phyloP scores from a whole-genome alignment of 2,888 invertebrate genomes.

The Caenorhabditis panamensis region DNA sequence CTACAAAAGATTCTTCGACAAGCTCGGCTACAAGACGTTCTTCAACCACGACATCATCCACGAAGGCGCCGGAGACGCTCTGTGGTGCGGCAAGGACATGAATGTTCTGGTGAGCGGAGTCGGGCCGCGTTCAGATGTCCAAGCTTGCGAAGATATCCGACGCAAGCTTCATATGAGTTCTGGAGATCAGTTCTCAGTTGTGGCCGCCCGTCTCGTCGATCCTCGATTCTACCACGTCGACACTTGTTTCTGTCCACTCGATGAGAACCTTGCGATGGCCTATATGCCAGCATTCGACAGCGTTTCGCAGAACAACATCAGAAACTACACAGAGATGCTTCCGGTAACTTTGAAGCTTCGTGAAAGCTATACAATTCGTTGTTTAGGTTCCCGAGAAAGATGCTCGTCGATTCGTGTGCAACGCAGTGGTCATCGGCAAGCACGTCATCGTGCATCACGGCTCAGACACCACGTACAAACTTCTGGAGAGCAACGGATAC shows the following conservation, averaged over 20 bases:
- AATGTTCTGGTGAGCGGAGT: conserved; percentile 75
- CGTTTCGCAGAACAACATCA: conserved; percentile 74
- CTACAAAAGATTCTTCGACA: conserved; percentile 75
- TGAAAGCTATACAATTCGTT: neutral
- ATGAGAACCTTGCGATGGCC: conserved; percentile 74
- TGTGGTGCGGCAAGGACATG: conserved; percentile 71
- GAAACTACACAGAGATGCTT: conserved; percentile 73
- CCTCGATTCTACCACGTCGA: conserved; percentile 80
- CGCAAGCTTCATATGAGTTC: conserved; percentile 55
- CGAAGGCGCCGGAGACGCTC: conserved; percentile 79
- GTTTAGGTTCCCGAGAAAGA: conserved; percentile 71
- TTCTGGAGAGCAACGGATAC: conserved; percentile 73
- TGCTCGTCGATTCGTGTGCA: conserved; percentile 78
- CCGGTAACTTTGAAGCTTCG: conserved; percentile 48
- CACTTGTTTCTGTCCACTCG: conserved; percentile 80
- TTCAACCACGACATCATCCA: conserved; percentile 69
- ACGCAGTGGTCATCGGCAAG: conserved; percentile 78
- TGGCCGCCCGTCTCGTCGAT: conserved; percentile 52
- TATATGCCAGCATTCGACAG: conserved; percentile 76
- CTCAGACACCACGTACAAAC: conserved; percentile 70
- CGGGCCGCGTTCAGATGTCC: conserved; percentile 76
- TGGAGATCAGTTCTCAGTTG: conserved; percentile 44
- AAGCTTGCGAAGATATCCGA: conserved; percentile 68
- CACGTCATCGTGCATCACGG: conserved; percentile 76
- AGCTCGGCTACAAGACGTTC: conserved; percentile 74